phyloP scores from a whole-genome alignment of 2,888 invertebrate genomes.

The Celastrina argiolus region DNA sequence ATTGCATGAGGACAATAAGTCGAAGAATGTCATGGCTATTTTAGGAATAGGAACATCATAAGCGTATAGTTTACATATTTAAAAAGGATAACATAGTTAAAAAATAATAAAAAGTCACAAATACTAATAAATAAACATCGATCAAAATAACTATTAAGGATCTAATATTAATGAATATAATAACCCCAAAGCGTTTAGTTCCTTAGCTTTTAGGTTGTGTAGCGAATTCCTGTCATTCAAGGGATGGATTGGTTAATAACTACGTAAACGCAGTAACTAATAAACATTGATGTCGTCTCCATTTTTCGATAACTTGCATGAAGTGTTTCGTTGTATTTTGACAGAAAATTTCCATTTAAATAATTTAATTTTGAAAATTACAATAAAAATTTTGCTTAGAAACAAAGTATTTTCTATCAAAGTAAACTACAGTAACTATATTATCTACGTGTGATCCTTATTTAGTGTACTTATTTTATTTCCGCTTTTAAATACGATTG shows the following conservation, averaged over 20 bases:
- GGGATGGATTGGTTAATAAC: not conserved
- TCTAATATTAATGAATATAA: not conserved
- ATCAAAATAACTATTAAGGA: too few species aligned
- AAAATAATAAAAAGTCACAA: too few species aligned
- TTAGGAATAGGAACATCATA: too few species aligned
- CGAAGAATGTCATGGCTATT: too few species aligned
- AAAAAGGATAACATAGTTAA: too few species aligned
- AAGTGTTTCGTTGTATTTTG: constrained; percentile 13
- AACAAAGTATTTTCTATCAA: not conserved
- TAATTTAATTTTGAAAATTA: too few species aligned
- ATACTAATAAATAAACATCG: too few species aligned
- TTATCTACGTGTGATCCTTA: not conserved
- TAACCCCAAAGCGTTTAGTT: constrained; percentile 6
- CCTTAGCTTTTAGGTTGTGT: constrained; percentile 8
- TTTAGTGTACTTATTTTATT: not conserved
- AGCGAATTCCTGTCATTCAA: not conserved
- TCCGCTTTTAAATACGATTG: not conserved
- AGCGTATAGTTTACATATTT: too few species aligned
- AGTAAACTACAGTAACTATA: not conserved
- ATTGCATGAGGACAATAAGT: too few species aligned
- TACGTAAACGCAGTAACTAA: constrained; percentile 1
- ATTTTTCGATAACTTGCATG: constrained; percentile 12
- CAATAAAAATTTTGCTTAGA: not conserved
- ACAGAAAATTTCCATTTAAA: too few species aligned
- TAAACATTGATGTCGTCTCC: not conserved